These are phyloP conservation scores for Macrochelys suwanniensis DNA, from an alignment of 2,797 vertebrate species.

Conservation along the genomic window DNA sequence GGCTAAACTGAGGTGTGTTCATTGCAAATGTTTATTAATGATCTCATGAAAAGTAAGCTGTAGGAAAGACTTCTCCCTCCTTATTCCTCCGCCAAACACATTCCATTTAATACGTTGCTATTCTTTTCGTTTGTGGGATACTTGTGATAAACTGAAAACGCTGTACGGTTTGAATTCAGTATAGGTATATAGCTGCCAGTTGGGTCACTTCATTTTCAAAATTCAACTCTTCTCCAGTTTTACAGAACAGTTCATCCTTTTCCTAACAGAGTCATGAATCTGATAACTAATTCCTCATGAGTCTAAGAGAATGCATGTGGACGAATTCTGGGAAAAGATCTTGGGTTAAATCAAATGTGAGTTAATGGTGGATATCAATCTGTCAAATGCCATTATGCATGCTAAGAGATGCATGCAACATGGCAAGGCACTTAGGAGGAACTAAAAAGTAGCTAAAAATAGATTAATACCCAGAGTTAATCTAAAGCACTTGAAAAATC, in stretches of 20 bases:
- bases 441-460: constrained; percentile 10
- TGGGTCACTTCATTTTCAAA: constrained; percentile 29
- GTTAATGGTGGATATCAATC: background rate
- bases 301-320: constrained; percentile 45
- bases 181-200: constrained; percentile 17
- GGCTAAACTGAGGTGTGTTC: background rate
- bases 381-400: constrained; percentile 21
- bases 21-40: background rate
- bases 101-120: background rate
- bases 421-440: constrained; percentile 30
- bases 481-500: background rate
- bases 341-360: constrained; percentile 54
- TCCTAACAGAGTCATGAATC: constrained; percentile 54
- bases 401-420: background rate
- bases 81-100: background rate
- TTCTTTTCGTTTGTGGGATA: background rate
- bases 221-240: constrained; percentile 25
- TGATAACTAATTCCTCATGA: background rate
- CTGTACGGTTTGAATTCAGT: background rate
- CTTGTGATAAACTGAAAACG: background rate
- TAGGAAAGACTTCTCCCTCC: background rate
- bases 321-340: constrained; percentile 59
- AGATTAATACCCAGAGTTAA: background rate
- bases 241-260: constrained; percentile 53
- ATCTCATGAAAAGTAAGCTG: background rate